phyloP scores from a whole-genome alignment of 1,140 invertebrate genomes.

The Panagrolaimus sp. region DNA sequence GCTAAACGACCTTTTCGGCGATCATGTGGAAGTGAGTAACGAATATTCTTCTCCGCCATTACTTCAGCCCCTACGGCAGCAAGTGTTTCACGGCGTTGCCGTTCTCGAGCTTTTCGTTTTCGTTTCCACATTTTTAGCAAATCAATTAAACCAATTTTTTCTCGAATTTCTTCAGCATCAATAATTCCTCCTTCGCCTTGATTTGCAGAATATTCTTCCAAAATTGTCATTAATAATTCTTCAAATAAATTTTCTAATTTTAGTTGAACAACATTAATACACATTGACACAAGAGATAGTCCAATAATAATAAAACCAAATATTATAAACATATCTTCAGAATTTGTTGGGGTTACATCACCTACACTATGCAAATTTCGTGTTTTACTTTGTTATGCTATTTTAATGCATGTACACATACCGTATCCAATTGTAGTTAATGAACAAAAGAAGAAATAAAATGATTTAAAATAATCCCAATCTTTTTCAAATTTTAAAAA shows the following conservation, averaged over 20 bases:
- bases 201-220: slow-evolving; percentile 47
- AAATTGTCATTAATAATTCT: slow-evolving; percentile 50
- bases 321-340: slow-evolving; percentile 51
- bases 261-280: slow-evolving; percentile 57
- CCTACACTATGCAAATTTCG: slow-evolving; percentile 28
- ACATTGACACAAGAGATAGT: slow-evolving; percentile 56
- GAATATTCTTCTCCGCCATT: slow-evolving; percentile 8
- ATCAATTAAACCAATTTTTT: slow-evolving; percentile 42
- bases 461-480: slow-evolving; percentile 58
- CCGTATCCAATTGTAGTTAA: slow-evolving; percentile 58
- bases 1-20: slow-evolving; percentile 3
- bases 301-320: slow-evolving; percentile 53
- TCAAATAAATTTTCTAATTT: slow-evolving; percentile 57
- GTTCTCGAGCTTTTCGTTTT: slow-evolving; percentile 18
- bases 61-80: neutral
- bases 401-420: slow-evolving; percentile 18
- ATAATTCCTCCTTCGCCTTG: slow-evolving; percentile 37
- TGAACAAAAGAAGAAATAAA: slow-evolving; percentile 59
- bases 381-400: neutral
- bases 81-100: slow-evolving; percentile 1
- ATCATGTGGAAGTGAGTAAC: neutral
- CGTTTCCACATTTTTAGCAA: slow-evolving; percentile 49
- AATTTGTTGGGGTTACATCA: slow-evolving; percentile 58
- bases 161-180: slow-evolving; percentile 35
- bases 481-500: slow-evolving; percentile 58